Evolutionary conservation across 2,797 vertebrate species (phyloP), one percentile per base, ranked within the genome.

Genomic region (Meda fulgida): DNA sequence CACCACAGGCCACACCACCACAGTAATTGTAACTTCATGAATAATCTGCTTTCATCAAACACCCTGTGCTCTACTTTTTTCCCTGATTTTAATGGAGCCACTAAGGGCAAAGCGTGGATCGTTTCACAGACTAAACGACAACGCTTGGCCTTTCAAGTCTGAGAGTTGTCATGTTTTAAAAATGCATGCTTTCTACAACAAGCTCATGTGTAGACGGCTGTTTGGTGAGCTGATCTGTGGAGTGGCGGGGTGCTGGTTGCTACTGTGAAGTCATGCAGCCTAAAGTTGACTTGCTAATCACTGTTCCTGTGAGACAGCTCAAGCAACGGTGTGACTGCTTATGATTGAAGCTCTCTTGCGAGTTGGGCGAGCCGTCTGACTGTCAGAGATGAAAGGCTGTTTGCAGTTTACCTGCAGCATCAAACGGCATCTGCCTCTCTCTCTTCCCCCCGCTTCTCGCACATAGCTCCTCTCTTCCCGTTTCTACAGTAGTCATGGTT

Each of bases 341-440:
- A 92, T 94, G 94, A 94, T 94, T 93, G 94, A 94, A 92, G 88
- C 92, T 95, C 93, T 93, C 92, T 89, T 89, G 94, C 92, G 93
- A 90, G 93, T 93, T 93, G 92, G 91, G 92, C 91, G 90, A 93
- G 92, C 92, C 93, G 90, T 94, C 93, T 94, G 94, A 94, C 94
- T 94, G 92, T 92, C 91, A 91, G 91, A 93, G 93, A 95, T 94
- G 94, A 95, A 95, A 94, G 93, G 88, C 90, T 94, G 94, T 94
- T 94, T 94, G 93, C 93, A 94, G 93, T 93, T 77, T 95, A 93
- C 93, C 93, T 94, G 92, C 92, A 94, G 94, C 93, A 95, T 95
- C 93, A 94, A 95, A 94, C 91, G 91, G 91, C 92, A 92, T 92
- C 92, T 92, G 88, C 88, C 77, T 72, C 60, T 51, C 60, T 51